Evolutionary conservation across 2,113 vertebrate species (phyloP).

Genomic region (Malurus elegans): DNA sequence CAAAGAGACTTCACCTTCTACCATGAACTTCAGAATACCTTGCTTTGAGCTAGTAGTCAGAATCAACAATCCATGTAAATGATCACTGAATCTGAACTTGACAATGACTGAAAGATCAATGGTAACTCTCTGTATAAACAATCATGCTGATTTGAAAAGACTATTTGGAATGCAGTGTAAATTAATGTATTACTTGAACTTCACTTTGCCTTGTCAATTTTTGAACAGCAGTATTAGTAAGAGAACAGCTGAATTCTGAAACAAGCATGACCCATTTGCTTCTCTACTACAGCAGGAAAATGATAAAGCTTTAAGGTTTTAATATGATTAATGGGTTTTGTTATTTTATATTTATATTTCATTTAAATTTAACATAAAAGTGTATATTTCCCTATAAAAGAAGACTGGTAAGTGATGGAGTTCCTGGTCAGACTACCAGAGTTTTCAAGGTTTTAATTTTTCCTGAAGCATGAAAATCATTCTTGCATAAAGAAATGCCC

Average conservation of each 20-base stretch:
- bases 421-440: not conserved
- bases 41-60: not conserved
- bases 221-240: not conserved
- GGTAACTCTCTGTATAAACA: not conserved
- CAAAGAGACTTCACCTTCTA: not conserved
- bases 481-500: conserved; percentile 1
- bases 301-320: not conserved
- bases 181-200: not conserved
- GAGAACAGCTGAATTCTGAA: not conserved
- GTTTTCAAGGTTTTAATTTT: not conserved
- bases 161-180: not conserved
- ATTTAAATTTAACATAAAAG: not conserved
- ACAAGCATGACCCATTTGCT: not conserved
- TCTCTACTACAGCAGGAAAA: not conserved
- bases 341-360: not conserved
- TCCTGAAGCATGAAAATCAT: not conserved
- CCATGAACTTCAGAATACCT: not conserved
- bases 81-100: not conserved
- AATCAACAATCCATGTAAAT: not conserved
- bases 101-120: not conserved
- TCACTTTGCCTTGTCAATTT: not conserved
- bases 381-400: not conserved
- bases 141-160: not conserved
- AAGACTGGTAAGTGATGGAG: not conserved
- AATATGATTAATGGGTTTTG: not conserved